These are phyloP conservation scores for Rhabdomys pumilio DNA, from an alignment of 2,797 vertebrate species.

Conservation along the genomic window DNA sequence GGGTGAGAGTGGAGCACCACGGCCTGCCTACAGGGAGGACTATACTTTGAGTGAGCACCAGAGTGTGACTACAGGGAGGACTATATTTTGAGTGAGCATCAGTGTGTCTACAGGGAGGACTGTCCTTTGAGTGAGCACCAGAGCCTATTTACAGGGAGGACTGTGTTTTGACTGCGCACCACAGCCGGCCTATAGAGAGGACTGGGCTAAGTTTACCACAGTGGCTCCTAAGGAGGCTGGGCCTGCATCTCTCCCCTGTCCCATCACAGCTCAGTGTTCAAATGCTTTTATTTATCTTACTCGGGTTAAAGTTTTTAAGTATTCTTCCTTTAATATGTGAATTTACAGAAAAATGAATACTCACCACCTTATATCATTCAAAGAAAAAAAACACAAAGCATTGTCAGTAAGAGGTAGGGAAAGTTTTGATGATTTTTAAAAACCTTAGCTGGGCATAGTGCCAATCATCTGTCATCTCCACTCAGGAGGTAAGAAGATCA, in stretches of 20 bases:
- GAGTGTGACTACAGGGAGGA: background rate
- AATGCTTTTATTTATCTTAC: slow-evolving; percentile 7
- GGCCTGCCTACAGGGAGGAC: background rate
- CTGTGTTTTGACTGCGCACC: too few species aligned
- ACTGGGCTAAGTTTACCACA: background rate
- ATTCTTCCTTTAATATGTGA: slow-evolving; percentile 6
- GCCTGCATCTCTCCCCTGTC: background rate
- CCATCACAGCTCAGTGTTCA: background rate
- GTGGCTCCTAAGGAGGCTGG: background rate
- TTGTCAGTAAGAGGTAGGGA: background rate
- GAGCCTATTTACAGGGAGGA: background rate
- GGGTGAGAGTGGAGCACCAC: background rate
- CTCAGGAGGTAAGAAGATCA: background rate
- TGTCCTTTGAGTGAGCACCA: background rate
- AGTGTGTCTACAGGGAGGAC: background rate
- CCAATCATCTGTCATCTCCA: background rate
- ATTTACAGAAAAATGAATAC: slow-evolving; percentile 36
- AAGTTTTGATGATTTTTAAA: background rate
- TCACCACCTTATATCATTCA: slow-evolving; percentile 18
- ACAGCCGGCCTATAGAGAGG: background rate
- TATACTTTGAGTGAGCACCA: background rate
- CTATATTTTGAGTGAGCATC: too few species aligned
- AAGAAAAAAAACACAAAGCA: background rate
- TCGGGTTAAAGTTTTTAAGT: background rate
- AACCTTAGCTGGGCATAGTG: background rate